Conservation (phyloP, 2,797 vertebrate species). For the Coregonus ussuriensis region DNA sequence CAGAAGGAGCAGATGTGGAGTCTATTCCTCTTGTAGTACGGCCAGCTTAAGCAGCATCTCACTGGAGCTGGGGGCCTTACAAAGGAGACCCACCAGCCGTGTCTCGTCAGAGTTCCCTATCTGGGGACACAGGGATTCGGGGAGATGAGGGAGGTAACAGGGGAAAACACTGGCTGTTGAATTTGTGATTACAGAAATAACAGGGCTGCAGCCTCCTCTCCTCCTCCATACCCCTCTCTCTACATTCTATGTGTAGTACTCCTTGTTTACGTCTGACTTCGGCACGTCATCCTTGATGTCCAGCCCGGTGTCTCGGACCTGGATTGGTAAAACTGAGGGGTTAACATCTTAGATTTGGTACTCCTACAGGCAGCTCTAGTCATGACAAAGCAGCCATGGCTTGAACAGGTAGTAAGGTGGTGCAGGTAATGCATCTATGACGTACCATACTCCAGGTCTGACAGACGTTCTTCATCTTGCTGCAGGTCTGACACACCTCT, state of each 20-base stretch:
- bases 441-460: conserved; percentile 94
- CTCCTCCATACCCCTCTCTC: conserved; percentile 86
- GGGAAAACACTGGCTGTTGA: not conserved
- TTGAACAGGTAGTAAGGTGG: not conserved
- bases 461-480: no score
- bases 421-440: conserved; percentile 20
- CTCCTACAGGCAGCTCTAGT: not conserved
- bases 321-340: no score
- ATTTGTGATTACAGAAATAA: not conserved
- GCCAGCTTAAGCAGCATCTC: conserved; percentile 98
- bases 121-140: conserved; percentile 61
- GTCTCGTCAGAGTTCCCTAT: conserved; percentile 94
- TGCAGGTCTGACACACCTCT: conserved; percentile 97
- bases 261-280: conserved; percentile 97
- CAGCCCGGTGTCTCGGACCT: conserved; percentile 82
- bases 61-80: conserved; percentile 92
- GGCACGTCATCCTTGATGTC: conserved; percentile 96
- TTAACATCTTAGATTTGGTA: not conserved
- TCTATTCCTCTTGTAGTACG: conserved; percentile 97
- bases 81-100: conserved; percentile 87
- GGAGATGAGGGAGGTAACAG: not conserved
- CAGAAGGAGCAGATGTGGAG: conserved; percentile 99
- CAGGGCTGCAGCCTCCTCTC: not conserved
- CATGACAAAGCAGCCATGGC: not conserved
- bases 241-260: conserved; percentile 97